Evolutionary conservation across 2,113 vertebrate species (phyloP).

Genomic region (Grammomys dolichurus): DNA sequence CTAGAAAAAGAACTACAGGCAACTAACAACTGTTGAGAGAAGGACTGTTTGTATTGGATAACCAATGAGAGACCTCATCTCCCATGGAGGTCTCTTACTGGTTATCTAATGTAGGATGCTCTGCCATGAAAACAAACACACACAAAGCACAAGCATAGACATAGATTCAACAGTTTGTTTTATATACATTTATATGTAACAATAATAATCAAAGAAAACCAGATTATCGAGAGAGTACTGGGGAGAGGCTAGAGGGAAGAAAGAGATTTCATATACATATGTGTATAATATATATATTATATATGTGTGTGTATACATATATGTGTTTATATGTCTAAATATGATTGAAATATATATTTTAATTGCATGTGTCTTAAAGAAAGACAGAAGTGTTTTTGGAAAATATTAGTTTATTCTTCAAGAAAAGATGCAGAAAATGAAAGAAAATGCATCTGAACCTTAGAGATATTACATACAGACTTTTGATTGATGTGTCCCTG

Average conservation of each 20-base stretch:
- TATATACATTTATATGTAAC: not conserved
- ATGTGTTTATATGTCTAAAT: not conserved
- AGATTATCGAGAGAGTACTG: not conserved
- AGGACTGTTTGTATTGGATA: not conserved
- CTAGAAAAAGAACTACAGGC: not conserved
- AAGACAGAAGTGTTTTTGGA: slow-evolving; percentile 72
- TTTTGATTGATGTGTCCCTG: slow-evolving; percentile 83
- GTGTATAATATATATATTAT: not conserved
- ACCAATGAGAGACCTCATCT: not conserved
- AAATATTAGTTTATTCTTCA: slow-evolving; percentile 74
- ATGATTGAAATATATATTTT: not conserved
- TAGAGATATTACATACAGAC: slow-evolving; percentile 77
- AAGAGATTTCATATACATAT: not conserved
- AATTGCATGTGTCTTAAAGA: not conserved
- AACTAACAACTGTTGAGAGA: not conserved
- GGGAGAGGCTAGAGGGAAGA: not conserved
- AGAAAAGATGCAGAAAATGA: slow-evolving; percentile 74
- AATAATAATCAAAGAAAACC: not conserved
- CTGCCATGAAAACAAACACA: not conserved
- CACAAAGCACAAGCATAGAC: not conserved
- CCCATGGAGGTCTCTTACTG: not conserved
- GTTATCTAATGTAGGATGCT: not conserved
- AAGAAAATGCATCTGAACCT: slow-evolving; percentile 78
- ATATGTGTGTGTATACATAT: not conserved
- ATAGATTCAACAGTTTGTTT: not conserved